Percentiles rank a stretch among this genome's conserved stretches.
Evolutionary conservation across 2,888 invertebrate species (phyloP).

Genomic region (Caenorhabditis sp.): DNA sequence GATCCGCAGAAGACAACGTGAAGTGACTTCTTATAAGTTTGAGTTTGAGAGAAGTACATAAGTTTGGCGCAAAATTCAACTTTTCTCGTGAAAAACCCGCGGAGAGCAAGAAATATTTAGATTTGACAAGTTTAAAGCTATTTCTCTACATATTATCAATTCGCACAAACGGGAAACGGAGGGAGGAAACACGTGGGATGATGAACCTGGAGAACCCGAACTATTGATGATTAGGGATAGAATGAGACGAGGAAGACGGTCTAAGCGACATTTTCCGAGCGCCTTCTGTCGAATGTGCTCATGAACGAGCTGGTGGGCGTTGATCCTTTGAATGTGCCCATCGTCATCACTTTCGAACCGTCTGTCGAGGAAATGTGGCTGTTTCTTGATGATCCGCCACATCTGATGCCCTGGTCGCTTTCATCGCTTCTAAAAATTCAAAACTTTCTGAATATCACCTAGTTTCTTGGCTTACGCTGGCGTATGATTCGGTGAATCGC

Average conservation of each 20-base stretch:
- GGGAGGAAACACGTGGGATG: slow-evolving; percentile 37
- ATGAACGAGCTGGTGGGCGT: slow-evolving; percentile 58
- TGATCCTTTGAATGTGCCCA: slow-evolving; percentile 64
- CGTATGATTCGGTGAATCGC: slow-evolving; percentile 63
- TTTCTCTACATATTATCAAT: slow-evolving; percentile 15
- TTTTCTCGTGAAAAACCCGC: no score
- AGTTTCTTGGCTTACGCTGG: slow-evolving; percentile 50
- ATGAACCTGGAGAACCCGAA: slow-evolving; percentile 25
- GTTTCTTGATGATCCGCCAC: slow-evolving; percentile 66
- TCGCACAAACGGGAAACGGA: slow-evolving; percentile 4
- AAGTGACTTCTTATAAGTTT: no score
- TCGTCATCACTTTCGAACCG: slow-evolving; percentile 55
- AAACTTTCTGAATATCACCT: neutral
- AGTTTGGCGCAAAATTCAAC: no score
- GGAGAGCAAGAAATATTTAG: no score
- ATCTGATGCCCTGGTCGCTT: slow-evolving; percentile 65
- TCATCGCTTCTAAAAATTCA: slow-evolving; percentile 62
- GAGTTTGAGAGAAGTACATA: no score
- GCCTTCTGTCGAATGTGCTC: slow-evolving; percentile 60
- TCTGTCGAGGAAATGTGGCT: slow-evolving; percentile 68
- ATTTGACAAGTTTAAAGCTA: no score
- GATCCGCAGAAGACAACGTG: no score
- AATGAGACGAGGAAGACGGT: slow-evolving; percentile 81
- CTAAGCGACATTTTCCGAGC: slow-evolving; percentile 54
- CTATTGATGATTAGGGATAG: slow-evolving; percentile 85